Evolutionary conservation across 2,888 invertebrate genomes (phyloP).

Genomic region (Biston stratarius): DNA sequence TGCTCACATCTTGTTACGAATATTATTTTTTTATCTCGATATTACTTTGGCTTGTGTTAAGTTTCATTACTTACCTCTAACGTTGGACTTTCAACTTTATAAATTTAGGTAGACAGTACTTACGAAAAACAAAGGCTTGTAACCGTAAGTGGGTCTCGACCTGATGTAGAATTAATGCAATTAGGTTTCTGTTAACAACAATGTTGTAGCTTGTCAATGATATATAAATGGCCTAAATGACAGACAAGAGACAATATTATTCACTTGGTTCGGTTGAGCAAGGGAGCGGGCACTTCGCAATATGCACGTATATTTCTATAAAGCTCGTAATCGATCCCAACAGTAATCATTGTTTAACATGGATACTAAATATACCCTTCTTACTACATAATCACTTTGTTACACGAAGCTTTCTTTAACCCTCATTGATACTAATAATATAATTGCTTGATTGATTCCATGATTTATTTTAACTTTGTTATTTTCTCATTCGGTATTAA

Average conservation of each 20-base stretch:
- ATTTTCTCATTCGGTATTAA: no score
- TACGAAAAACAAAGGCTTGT: slow-evolving; percentile 41
- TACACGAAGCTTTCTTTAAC: no score
- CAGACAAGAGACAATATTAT: slow-evolving; percentile 49
- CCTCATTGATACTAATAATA: no score
- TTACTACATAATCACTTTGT: no score
- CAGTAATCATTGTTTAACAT: not conserved
- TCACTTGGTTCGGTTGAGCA: slow-evolving; percentile 30
- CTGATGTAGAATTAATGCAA: slow-evolving; percentile 50
- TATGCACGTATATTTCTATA: not conserved
- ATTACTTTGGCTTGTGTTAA: no score
- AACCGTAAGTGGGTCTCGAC: slow-evolving; percentile 33
- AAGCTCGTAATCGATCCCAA: not conserved
- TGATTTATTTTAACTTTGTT: no score
- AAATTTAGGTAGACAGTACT: slow-evolving; percentile 8
- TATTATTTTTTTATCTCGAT: no score
- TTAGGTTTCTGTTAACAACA: slow-evolving; percentile 51
- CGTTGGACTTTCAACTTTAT: not conserved
- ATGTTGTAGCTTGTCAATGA: slow-evolving; percentile 49
- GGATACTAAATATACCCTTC: no score
- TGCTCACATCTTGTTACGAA: no score
- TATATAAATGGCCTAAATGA: slow-evolving; percentile 46
- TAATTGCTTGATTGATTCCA: no score
- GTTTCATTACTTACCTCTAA: not conserved
- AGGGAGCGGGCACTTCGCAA: slow-evolving; percentile 14